A percentile compares a stretch with the other conserved stretches of the same genome.
These are phyloP conservation scores for Choloepus didactylus DNA, from an alignment of 2,797 vertebrate species.

Conservation along the genomic window DNA sequence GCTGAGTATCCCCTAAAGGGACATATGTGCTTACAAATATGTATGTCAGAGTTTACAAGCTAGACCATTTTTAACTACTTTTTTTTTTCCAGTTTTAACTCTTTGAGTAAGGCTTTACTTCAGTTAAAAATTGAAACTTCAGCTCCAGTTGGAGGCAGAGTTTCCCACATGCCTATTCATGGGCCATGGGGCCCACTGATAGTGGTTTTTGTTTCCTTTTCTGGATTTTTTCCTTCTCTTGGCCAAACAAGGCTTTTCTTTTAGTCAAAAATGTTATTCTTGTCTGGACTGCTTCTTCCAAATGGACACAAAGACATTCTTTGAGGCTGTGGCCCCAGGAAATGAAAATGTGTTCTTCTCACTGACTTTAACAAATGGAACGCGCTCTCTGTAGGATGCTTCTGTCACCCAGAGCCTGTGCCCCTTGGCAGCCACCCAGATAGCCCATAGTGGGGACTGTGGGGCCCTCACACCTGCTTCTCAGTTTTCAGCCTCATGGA, in stretches of 20 bases:
- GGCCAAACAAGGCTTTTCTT: neutral
- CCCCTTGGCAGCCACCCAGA: no score
- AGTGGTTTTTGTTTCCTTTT: neutral
- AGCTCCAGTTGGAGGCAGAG: neutral
- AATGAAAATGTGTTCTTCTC: neutral
- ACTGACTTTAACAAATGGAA: neutral
- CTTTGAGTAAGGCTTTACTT: neutral
- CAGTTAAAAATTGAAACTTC: neutral
- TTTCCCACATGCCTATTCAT: accelerated
- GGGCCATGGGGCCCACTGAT: neutral
- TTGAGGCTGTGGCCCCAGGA: neutral
- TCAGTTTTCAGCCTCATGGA: neutral
- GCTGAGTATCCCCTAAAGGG: neutral
- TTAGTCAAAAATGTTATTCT: neutral
- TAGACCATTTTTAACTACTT: neutral
- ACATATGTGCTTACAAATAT: neutral
- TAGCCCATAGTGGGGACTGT: neutral
- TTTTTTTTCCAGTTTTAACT: neutral
- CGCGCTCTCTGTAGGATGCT: neutral
- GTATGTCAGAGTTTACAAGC: neutral
- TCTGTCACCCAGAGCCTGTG: neutral
- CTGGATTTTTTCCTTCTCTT: neutral
- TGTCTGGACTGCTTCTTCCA: neutral
- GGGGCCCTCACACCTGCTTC: neutral
- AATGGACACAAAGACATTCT: neutral